A percentile compares a stretch with the other conserved stretches of the same genome.
phyloP scores from a whole-genome alignment of 1,140 invertebrate genomes.

The Dreissena polymorpha region DNA sequence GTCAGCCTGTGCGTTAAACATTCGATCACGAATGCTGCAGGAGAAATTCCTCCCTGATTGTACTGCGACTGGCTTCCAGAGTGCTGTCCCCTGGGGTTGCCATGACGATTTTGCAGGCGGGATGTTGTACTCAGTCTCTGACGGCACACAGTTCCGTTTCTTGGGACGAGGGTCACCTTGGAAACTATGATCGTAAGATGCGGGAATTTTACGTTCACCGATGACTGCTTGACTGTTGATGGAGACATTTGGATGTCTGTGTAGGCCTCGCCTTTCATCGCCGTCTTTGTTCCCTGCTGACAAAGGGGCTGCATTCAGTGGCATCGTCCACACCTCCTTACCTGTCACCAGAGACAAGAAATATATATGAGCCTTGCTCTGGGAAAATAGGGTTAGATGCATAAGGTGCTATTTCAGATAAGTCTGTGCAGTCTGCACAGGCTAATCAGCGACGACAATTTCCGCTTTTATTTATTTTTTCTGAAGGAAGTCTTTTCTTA shows the following conservation, averaged over 20 bases:
- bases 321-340: constrained; percentile 31
- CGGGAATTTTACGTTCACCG: too few species aligned
- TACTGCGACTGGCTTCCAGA: constrained; percentile 67
- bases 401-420: too few species aligned
- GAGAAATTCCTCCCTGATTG: constrained; percentile 33
- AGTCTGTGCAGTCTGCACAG: too few species aligned
- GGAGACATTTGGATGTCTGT: too few species aligned
- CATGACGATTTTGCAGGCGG: constrained; percentile 55
- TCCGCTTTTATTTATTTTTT: too few species aligned
- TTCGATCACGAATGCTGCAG: constrained; percentile 14
- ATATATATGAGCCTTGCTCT: too few species aligned
- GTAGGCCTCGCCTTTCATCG: too few species aligned
- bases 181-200: not conserved
- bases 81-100: constrained; percentile 58
- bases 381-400: too few species aligned
- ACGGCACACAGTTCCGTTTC: constrained; percentile 73
- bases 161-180: constrained; percentile 59
- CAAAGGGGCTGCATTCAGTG: not conserved
- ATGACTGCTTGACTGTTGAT: too few species aligned
- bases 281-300: too few species aligned
- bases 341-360: not conserved
- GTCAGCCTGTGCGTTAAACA: constrained; percentile 11
- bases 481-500: too few species aligned
- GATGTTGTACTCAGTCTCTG: constrained; percentile 47
- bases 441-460: too few species aligned